Conservation (phyloP, 2,888 invertebrate species). For the Leistus spinibarbis region DNA sequence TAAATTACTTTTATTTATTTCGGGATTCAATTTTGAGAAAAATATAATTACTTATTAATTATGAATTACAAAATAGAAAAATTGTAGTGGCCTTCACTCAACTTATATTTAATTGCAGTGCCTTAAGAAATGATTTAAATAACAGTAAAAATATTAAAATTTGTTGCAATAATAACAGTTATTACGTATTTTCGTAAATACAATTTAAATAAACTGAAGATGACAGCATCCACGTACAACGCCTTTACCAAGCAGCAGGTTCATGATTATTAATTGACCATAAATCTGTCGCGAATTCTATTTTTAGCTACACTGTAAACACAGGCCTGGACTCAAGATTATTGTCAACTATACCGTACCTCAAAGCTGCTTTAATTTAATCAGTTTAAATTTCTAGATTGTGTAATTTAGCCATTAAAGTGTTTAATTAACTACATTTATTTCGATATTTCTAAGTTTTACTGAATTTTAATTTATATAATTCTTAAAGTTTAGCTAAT, state of each 20-base stretch:
- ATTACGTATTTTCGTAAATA: background rate
- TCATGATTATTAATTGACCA: conserved; percentile 26
- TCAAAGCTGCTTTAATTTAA: too few relatives aligned
- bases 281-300: conserved; percentile 18
- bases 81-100: too few relatives aligned
- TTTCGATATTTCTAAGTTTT: too few relatives aligned
- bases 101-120: background rate
- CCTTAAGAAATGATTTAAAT: background rate
- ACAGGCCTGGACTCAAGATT: background rate
- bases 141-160: background rate
- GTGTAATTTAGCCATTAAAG: too few relatives aligned
- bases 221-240: conserved; percentile 23
- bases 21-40: too few relatives aligned
- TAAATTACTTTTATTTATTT: too few relatives aligned
- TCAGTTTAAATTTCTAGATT: too few relatives aligned
- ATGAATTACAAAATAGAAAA: too few relatives aligned
- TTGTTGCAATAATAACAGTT: background rate
- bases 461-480: too few relatives aligned
- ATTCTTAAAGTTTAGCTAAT: too few relatives aligned
- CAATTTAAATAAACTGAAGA: conserved; percentile 3
- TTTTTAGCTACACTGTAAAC: conserved; percentile 6
- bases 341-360: background rate
- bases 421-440: too few relatives aligned
- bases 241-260: conserved; percentile 10
- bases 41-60: too few relatives aligned